A percentile compares a stretch with the other conserved stretches of the same genome.
phyloP scores from a whole-genome alignment of 1,140 invertebrate genomes.

The Episyrphus balteatus region DNA sequence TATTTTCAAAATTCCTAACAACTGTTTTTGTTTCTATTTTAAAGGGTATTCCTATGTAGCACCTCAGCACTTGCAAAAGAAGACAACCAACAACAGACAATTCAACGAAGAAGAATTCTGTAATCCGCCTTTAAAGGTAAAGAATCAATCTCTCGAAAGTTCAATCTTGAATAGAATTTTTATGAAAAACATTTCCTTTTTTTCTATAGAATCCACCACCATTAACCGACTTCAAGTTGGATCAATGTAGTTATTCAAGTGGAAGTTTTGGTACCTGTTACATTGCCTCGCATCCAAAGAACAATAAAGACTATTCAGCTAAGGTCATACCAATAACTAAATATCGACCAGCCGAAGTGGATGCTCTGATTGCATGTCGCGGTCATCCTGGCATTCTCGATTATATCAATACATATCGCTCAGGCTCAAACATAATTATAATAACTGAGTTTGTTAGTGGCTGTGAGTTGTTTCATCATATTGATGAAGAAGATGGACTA shows the following conservation, averaged over 20 bases:
- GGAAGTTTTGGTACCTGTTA: slow-evolving; percentile 29
- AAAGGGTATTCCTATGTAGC: slow-evolving; percentile 84
- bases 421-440: slow-evolving; percentile 67
- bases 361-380: slow-evolving; percentile 24
- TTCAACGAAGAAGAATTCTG: not conserved
- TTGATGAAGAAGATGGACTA: slow-evolving; percentile 52
- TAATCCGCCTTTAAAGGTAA: not conserved
- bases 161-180: not conserved
- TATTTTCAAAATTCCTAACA: slow-evolving; percentile 3
- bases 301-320: slow-evolving; percentile 34
- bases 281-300: slow-evolving; percentile 14
- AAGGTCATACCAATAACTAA: slow-evolving; percentile 60
- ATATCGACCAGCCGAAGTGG: slow-evolving; percentile 28
- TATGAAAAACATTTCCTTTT: no score
- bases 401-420: slow-evolving; percentile 72
- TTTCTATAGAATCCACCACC: slow-evolving; percentile 14
- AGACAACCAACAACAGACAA: slow-evolving; percentile 1
- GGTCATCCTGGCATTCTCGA: slow-evolving; percentile 75
- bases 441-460: slow-evolving; percentile 78
- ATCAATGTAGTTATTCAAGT: slow-evolving; percentile 2
- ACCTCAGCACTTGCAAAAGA: slow-evolving; percentile 52
- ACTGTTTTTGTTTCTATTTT: slow-evolving; percentile 7
- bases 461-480: slow-evolving; percentile 71
- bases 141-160: not conserved
- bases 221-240: slow-evolving; percentile 22